These are phyloP conservation scores for Aquatica leii DNA, from an alignment of 2,888 invertebrate genomes.

Conservation along the genomic window DNA sequence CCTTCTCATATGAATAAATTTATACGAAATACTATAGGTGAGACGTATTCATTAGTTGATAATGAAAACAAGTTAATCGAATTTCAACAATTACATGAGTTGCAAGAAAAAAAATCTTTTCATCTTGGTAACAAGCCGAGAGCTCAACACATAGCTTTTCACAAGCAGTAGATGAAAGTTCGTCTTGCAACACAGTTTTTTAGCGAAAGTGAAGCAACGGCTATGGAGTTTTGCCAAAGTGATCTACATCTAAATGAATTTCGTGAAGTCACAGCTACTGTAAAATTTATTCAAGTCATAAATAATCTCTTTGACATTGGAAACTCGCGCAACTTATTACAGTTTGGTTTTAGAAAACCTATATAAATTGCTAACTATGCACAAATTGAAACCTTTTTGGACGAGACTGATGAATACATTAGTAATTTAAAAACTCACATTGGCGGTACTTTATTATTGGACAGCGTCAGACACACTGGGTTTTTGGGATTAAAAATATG, in stretches of 20 bases:
- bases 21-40: neutral
- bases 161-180: neutral
- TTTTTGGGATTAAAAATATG: neutral
- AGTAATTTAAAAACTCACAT: too few species aligned
- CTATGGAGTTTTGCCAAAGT: neutral
- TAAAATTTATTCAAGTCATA: neutral
- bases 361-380: neutral
- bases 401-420: too few species aligned
- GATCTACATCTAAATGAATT: neutral
- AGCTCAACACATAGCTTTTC: neutral
- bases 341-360: neutral
- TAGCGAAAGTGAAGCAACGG: neutral
- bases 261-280: too few species aligned
- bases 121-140: neutral
- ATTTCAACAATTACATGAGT: neutral
- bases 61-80: neutral
- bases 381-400: neutral
- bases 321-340: too few species aligned
- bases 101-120: neutral
- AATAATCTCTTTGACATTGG: neutral
- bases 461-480: neutral
- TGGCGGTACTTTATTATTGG: too few species aligned
- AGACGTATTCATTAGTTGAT: neutral
- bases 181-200: neutral
- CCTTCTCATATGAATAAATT: neutral